phyloP scores from a whole-genome alignment of 2,113 vertebrate genomes.

The Columba livia region DNA sequence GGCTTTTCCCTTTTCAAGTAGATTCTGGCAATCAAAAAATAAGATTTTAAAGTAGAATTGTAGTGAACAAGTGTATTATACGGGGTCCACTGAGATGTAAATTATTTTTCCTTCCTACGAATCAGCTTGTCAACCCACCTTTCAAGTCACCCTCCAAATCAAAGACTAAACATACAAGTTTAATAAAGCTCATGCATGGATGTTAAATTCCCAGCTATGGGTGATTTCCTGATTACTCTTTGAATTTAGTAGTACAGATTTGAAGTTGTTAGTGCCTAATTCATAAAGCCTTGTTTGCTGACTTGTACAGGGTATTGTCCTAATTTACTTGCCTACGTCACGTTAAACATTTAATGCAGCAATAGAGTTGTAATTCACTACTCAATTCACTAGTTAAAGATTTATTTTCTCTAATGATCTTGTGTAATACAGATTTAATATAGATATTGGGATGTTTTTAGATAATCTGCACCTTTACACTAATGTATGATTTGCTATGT shows the following conservation, averaged over 20 bases:
- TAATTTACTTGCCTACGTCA: background rate
- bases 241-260: background rate
- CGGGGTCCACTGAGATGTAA: background rate
- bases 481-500: background rate
- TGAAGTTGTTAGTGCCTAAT: conserved; percentile 1
- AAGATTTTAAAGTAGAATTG: background rate
- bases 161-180: background rate
- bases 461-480: background rate
- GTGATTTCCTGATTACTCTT: background rate
- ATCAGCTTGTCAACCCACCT: background rate
- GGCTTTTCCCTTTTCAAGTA: background rate
- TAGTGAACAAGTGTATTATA: background rate
- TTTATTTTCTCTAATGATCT: conserved; percentile 13
- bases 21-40: background rate
- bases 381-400: background rate
- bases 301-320: background rate
- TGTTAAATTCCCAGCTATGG: background rate
- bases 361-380: conserved; percentile 5
- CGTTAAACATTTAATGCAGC: background rate
- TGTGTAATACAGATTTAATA: conserved; percentile 13
- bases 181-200: background rate
- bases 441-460: conserved; percentile 4
- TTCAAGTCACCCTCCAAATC: background rate
- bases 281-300: conserved; percentile 14
- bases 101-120: background rate